A percentile compares a stretch with the other conserved stretches of the same genome.
Evolutionary conservation across 2,888 invertebrate genomes (phyloP).

Genomic region (Drosophila robusta): DNA sequence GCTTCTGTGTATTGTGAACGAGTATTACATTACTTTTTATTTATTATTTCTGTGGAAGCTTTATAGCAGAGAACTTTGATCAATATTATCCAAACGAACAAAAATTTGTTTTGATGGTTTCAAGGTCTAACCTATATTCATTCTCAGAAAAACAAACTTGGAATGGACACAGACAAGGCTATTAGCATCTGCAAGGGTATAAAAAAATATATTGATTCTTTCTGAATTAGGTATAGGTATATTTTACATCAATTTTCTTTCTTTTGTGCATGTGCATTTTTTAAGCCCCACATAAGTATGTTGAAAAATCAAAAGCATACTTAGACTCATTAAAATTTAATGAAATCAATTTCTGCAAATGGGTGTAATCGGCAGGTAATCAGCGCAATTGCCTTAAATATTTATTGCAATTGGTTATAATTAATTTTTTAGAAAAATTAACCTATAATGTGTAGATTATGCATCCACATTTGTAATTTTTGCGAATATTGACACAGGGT

Average conservation of each 20-base stretch:
- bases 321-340: neutral
- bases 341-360: neutral
- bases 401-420: neutral
- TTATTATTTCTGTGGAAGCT: no score
- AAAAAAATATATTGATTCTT: neutral
- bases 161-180: no score
- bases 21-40: no score
- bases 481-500: neutral
- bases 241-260: neutral
- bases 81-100: no score
- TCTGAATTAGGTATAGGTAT: neutral
- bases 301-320: neutral
- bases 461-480: no score
- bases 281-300: neutral
- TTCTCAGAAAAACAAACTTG: no score
- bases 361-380: neutral
- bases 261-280: neutral
- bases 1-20: no score
- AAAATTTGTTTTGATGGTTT: no score
- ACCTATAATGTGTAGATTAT: no score
- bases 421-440: no score
- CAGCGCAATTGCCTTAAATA: neutral
- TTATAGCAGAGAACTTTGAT: no score
- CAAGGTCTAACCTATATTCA: no score
- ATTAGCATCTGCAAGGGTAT: neutral